Conservation (phyloP, 2,113 vertebrate species). For the Vicugna pacos region DNA sequence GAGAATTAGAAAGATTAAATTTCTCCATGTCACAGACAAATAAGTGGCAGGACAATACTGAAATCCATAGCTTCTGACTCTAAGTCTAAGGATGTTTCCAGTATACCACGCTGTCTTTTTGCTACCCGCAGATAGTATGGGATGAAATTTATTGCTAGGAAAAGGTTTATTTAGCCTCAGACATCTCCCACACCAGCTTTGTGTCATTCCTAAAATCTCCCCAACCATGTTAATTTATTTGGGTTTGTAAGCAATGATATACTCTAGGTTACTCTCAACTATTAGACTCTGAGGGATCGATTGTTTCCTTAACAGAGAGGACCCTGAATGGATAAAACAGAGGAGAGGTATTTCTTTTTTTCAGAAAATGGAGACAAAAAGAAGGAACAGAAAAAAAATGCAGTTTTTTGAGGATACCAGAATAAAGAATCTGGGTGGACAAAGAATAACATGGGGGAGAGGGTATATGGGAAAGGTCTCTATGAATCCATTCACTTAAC, state of each 20-base stretch:
- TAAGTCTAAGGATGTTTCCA: not conserved
- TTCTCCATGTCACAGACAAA: not conserved
- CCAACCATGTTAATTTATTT: not conserved
- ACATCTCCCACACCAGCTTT: not conserved
- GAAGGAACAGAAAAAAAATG: not conserved
- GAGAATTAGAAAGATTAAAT: not conserved
- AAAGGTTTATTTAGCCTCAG: not conserved
- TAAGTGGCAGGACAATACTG: not conserved
- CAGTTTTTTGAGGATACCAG: not conserved
- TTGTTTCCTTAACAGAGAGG: not conserved
- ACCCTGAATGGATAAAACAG: not conserved
- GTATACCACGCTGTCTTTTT: not conserved
- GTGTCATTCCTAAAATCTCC: not conserved
- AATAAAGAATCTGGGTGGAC: not conserved
- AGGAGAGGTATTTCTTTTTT: not conserved
- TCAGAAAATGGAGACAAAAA: not conserved
- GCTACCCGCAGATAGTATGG: not conserved
- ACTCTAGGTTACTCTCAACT: not conserved
- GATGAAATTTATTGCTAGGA: not conserved
- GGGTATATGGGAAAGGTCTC: not conserved
- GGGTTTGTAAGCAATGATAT: not conserved
- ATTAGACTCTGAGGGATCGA: not conserved
- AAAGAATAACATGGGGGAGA: not conserved
- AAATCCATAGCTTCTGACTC: not conserved
- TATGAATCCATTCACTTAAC: conserved; percentile 14